Evolutionary conservation across 2,888 invertebrate genomes (phyloP).

Genomic region (Scaptomyza parva): DNA sequence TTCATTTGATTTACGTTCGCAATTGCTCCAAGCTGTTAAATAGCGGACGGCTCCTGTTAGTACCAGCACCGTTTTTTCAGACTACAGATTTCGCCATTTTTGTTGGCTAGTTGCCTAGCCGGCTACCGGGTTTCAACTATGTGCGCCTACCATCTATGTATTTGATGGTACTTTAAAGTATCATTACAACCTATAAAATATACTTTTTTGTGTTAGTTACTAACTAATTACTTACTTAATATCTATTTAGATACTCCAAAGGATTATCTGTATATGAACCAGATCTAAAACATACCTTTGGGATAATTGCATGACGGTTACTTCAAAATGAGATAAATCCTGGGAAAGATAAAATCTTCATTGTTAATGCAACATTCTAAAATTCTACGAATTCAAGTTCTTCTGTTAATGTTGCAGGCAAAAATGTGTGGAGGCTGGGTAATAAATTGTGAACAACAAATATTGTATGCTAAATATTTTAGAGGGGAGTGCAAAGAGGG

Average conservation of each 20-base stretch:
- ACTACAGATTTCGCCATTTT: neutral
- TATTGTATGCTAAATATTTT: conserved; percentile 8
- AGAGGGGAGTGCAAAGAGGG: neutral
- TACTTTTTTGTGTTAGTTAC: no score
- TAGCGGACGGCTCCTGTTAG: conserved; percentile 23
- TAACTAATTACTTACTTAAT: no score
- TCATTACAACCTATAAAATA: neutral
- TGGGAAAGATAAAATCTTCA: no score
- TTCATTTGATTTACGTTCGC: conserved; percentile 72
- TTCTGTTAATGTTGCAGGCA: conserved; percentile 36
- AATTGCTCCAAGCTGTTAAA: conserved; percentile 67
- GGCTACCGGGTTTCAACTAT: neutral
- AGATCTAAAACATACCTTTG: no score
- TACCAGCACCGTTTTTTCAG: conserved; percentile 1
- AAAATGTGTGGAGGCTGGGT: conserved; percentile 49
- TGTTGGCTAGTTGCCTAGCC: neutral
- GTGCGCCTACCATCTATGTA: neutral
- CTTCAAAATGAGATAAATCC: no score
- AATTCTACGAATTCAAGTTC: neutral
- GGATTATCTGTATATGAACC: no score
- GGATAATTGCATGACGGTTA: no score
- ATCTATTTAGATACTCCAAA: no score
- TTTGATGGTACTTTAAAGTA: neutral
- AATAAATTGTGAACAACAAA: conserved; percentile 41
- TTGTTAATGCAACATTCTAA: neutral